Percentiles rank a stretch among this genome's conserved stretches.
phyloP scores from a whole-genome alignment of 1,140 invertebrate species.

The Gyrodactylus salaris region DNA sequence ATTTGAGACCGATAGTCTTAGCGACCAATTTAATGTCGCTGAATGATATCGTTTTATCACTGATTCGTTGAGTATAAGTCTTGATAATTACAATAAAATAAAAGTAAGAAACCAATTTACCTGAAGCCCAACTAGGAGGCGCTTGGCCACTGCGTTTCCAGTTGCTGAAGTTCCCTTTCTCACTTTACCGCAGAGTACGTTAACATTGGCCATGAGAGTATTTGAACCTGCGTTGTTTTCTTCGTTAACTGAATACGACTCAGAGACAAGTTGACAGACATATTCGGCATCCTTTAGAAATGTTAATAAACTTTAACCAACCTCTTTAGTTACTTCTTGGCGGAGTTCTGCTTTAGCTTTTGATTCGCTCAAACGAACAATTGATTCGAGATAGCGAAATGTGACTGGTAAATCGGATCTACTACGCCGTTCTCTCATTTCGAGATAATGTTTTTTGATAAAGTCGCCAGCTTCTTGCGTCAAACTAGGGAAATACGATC shows the following conservation, averaged over 20 bases:
- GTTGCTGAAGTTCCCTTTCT: background rate
- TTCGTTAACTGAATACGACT: background rate
- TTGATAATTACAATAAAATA: background rate
- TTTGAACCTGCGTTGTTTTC: background rate
- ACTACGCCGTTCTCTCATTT: conserved; percentile 34
- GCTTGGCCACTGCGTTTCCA: background rate
- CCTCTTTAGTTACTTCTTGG: background rate
- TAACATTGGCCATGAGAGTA: background rate
- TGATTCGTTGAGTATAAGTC: background rate
- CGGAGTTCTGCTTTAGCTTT: background rate
- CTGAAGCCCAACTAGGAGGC: background rate
- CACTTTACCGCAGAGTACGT: background rate
- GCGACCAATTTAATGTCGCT: background rate
- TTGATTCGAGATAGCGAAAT: conserved; percentile 42
- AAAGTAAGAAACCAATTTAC: background rate
- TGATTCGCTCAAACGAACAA: conserved; percentile 45
- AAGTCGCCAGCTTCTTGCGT: conserved; percentile 31
- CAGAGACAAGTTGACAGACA: background rate
- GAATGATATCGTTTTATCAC: background rate
- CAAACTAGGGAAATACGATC: conserved; percentile 24
- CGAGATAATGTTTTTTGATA: conserved; percentile 44
- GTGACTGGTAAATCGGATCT: conserved; percentile 35
- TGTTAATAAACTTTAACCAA: no score
- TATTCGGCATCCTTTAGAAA: background rate
- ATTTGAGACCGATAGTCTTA: background rate